These are phyloP conservation scores for Lypha dubia DNA, from an alignment of 2,888 invertebrate genomes.

Conservation along the genomic window DNA sequence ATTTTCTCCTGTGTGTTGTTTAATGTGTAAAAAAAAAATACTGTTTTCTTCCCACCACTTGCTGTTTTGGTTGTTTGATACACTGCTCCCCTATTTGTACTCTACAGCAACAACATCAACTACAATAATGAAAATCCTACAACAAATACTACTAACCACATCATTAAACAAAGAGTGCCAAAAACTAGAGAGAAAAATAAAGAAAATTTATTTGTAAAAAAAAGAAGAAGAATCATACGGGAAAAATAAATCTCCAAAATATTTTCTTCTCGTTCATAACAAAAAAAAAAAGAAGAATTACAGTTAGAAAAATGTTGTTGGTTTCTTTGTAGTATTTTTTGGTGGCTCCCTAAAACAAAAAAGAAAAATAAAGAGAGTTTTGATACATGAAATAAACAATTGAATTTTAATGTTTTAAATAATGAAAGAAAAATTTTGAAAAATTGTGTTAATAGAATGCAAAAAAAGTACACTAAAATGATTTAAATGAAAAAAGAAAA, in stretches of 20 bases:
- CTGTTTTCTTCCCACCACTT: constrained; percentile 46
- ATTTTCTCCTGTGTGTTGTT: constrained; percentile 55
- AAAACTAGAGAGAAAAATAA: constrained; percentile 16
- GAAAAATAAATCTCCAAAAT: constrained; percentile 40
- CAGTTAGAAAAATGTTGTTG: constrained; percentile 25
- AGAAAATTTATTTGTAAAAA: neutral
- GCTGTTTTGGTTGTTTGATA: constrained; percentile 32
- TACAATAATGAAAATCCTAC: no score
- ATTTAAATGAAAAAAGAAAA: neutral
- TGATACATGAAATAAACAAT: neutral
- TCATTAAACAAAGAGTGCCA: constrained; percentile 31
- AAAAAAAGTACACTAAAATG: neutral
- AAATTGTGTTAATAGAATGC: neutral
- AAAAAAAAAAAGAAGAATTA: neutral
- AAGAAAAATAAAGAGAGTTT: constrained; percentile 20
- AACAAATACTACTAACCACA: neutral
- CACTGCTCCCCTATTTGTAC: constrained; percentile 26
- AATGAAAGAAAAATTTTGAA: constrained; percentile 2
- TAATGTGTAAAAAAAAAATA: constrained; percentile 61
- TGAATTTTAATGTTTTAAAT: constrained; percentile 10
- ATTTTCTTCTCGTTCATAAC: constrained; percentile 8
- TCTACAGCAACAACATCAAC: constrained; percentile 29
- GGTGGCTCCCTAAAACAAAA: no score
- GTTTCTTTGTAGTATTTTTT: neutral
- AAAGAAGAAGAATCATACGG: constrained; percentile 12